These are phyloP conservation scores for Rynchops niger DNA, from an alignment of 2,113 vertebrate species.

Conservation along the genomic window DNA sequence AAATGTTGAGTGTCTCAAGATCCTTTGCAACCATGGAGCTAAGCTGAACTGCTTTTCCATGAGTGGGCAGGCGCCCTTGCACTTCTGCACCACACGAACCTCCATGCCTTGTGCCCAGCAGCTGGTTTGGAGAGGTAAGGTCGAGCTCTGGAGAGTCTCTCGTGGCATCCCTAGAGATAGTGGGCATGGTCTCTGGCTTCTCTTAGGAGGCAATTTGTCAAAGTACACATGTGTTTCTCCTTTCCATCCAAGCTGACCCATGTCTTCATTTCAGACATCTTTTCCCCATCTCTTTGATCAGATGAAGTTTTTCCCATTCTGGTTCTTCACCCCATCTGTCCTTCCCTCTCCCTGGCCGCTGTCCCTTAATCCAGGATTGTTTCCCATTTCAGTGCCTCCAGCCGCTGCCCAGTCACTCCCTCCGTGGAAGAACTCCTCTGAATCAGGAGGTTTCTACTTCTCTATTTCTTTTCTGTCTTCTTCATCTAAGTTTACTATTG, in stretches of 20 bases:
- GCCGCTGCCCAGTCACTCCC: not conserved
- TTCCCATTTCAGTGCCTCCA: not conserved
- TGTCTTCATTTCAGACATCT: not conserved
- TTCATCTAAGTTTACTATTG: not conserved
- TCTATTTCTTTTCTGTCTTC: not conserved
- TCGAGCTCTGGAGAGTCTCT: not conserved
- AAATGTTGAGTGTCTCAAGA: slow-evolving; percentile 81
- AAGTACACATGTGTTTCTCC: not conserved
- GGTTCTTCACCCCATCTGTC: not conserved
- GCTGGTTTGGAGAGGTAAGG: slow-evolving; percentile 87
- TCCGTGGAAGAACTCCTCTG: not conserved
- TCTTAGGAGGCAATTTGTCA: not conserved
- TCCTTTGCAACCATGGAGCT: slow-evolving; percentile 85
- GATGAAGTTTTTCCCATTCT: not conserved
- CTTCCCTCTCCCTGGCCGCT: not conserved
- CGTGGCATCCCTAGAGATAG: not conserved
- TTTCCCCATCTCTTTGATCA: not conserved
- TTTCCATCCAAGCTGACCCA: not conserved
- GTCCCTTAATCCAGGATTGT: not conserved
- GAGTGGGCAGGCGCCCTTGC: slow-evolving; percentile 87
- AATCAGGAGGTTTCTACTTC: not conserved
- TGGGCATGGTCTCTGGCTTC: not conserved
- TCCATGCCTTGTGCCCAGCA: slow-evolving; percentile 88
- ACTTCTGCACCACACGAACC: slow-evolving; percentile 84
- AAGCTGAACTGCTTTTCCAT: slow-evolving; percentile 86